phyloP scores from a whole-genome alignment of 2,113 vertebrate genomes.

The Rhombomys opimus region DNA sequence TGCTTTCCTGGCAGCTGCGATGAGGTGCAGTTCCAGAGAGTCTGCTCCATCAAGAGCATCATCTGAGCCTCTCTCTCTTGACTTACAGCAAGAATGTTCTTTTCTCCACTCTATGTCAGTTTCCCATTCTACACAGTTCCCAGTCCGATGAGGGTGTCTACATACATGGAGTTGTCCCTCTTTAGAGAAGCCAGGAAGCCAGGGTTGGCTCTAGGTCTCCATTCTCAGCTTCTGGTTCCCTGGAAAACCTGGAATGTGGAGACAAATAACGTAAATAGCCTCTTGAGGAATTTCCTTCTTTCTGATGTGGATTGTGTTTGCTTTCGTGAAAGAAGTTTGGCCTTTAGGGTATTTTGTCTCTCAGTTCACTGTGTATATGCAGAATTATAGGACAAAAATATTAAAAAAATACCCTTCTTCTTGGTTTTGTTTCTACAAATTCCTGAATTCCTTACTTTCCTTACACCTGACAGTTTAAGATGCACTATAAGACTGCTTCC shows the following conservation, averaged over 20 bases:
- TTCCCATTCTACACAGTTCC: background rate
- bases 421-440: background rate
- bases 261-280: background rate
- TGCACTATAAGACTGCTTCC: background rate
- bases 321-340: background rate
- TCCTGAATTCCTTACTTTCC: background rate
- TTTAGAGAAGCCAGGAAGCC: background rate
- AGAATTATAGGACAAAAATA: background rate
- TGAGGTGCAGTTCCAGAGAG: background rate
- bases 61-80: constrained; percentile 10
- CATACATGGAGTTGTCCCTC: background rate
- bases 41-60: background rate
- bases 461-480: background rate
- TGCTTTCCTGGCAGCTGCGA: background rate
- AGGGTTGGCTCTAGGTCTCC: background rate
- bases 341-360: background rate
- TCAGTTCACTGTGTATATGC: background rate
- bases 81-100: background rate
- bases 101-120: background rate
- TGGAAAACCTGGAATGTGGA: background rate
- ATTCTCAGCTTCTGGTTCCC: background rate
- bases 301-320: background rate
- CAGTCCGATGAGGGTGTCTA: background rate
- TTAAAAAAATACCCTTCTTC: background rate
- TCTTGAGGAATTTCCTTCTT: background rate